phyloP scores from a whole-genome alignment of 2,113 vertebrate species.

The Origma solitaria region DNA sequence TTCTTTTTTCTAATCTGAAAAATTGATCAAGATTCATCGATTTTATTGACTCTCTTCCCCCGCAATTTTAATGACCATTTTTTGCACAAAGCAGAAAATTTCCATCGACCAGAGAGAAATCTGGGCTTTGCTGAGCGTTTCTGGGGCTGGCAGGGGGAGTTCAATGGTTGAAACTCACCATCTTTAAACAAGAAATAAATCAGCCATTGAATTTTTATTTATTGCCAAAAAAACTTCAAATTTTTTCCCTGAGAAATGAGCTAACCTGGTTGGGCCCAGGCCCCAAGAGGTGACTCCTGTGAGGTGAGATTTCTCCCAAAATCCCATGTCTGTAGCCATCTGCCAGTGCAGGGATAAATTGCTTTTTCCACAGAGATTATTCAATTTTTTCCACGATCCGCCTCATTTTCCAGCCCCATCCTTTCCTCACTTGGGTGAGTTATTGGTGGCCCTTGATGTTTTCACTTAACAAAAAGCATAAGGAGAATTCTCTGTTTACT shows the following conservation, averaged over 20 bases:
- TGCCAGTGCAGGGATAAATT: background rate
- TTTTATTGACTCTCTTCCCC: background rate
- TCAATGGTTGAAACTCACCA: background rate
- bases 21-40: accelerated
- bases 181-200: background rate
- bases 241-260: background rate
- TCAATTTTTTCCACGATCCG: background rate
- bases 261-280: background rate
- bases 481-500: background rate
- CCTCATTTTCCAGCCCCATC: background rate
- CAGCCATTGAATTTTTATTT: background rate
- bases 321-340: background rate
- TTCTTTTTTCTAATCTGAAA: background rate
- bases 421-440: background rate
- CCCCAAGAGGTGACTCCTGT: background rate
- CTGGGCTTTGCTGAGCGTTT: background rate
- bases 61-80: background rate
- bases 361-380: background rate
- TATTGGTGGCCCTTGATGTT: background rate
- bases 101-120: background rate
- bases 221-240: accelerated
- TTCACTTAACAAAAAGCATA: background rate
- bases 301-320: background rate
- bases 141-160: background rate
- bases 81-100: background rate